Conservation (phyloP, 1,140 invertebrate species). For the Conus betulinus region DNA sequence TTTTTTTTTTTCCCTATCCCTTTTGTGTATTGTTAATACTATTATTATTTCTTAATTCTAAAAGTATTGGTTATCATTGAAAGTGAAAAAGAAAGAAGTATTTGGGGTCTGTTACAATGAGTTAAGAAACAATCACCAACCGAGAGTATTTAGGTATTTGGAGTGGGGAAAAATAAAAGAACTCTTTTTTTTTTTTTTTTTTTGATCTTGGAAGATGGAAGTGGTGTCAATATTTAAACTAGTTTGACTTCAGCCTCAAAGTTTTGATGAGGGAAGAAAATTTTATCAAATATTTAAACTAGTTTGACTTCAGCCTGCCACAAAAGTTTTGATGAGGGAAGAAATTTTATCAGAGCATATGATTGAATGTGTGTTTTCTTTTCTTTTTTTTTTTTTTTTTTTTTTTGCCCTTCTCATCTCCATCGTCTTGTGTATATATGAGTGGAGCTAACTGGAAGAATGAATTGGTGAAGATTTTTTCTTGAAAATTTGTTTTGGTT, state of each 20-base stretch:
- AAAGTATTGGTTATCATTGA: no score
- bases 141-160: no score
- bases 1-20: no score
- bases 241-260: background rate
- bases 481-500: constrained; percentile 4
- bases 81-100: no score
- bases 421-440: constrained; percentile 1
- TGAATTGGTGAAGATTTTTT: background rate
- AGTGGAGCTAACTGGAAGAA: constrained; percentile 9
- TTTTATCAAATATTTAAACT: background rate
- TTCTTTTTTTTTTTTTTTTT: background rate
- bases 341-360: background rate
- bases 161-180: no score
- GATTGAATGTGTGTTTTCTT: background rate
- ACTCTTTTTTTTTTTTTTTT: no score
- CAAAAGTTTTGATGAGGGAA: background rate
- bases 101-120: no score
- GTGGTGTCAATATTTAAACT: no score
- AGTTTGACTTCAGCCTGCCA: background rate
- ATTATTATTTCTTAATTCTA: no score
- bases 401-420: background rate
- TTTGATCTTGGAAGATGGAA: no score
- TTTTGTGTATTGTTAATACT: no score
- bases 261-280: background rate
- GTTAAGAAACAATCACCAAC: no score